These are phyloP conservation scores for Argynnis bischoffii DNA, from an alignment of 2,888 invertebrate genomes.

Conservation along the genomic window DNA sequence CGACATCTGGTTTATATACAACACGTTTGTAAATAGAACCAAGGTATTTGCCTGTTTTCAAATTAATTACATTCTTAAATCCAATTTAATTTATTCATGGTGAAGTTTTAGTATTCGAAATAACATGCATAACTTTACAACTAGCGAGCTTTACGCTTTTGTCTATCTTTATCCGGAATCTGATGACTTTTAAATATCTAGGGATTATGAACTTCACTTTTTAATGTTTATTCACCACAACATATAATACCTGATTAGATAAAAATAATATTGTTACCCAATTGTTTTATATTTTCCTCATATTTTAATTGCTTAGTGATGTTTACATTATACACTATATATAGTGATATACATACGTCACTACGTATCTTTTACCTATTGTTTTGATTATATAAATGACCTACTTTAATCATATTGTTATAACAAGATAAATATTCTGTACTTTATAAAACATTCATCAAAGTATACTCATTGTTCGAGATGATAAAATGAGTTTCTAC, in stretches of 20 bases:
- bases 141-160: too few species aligned
- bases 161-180: background rate
- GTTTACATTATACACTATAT: constrained; percentile 12
- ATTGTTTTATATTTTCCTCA: constrained; percentile 8
- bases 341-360: constrained; percentile 8
- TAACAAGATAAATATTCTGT: background rate
- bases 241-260: background rate
- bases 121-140: too few species aligned
- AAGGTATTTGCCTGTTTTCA: too few species aligned
- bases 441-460: background rate
- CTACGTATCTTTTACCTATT: constrained; percentile 6
- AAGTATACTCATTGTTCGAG: too few species aligned
- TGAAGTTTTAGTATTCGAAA: too few species aligned
- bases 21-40: too few species aligned
- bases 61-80: too few species aligned
- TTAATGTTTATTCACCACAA: background rate
- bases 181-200: background rate
- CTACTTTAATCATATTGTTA: constrained; percentile 9
- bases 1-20: too few species aligned
- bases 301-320: constrained; percentile 17
- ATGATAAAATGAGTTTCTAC: too few species aligned
- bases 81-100: too few species aligned
- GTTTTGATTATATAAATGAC: constrained; percentile 18
- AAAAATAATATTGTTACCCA: constrained; percentile 8
- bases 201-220: background rate